A percentile compares a stretch with the other conserved stretches of the same genome.
Conservation (phyloP, 2,888 invertebrate genomes). For the Thymelicus acteon region DNA sequence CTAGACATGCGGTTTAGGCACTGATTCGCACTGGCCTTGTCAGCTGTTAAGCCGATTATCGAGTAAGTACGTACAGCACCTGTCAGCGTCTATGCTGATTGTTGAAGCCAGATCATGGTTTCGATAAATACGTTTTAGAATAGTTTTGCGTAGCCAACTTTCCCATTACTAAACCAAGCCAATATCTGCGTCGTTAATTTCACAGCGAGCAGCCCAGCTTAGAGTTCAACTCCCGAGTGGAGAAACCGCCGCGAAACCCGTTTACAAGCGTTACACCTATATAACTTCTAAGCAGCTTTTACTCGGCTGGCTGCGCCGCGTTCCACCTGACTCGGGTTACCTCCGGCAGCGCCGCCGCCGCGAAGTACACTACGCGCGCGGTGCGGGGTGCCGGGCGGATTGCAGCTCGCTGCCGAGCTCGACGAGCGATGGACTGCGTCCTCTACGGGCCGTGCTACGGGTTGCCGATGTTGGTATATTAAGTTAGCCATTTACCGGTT, state of each 20-base stretch:
- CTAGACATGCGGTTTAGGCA: too few relatives aligned
- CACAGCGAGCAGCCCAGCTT: constrained; percentile 15
- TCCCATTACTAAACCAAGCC: neutral
- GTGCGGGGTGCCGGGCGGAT: neutral
- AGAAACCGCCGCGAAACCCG: constrained; percentile 30
- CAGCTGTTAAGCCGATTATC: too few relatives aligned
- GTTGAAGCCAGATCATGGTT: too few relatives aligned
- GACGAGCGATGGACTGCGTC: constrained; percentile 11
- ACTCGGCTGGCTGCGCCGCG: constrained; percentile 24
- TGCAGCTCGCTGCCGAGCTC: neutral
- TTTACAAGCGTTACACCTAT: constrained; percentile 29
- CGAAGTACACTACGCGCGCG: constrained; percentile 11
- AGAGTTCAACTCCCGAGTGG: constrained; percentile 27
- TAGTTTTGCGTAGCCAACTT: neutral
- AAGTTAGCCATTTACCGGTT: constrained; percentile 30
- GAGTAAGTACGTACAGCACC: too few relatives aligned
- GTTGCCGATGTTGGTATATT: constrained; percentile 19
- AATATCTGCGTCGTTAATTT: neutral
- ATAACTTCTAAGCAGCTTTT: constrained; percentile 31
- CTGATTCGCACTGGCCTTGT: too few relatives aligned
- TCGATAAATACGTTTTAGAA: neutral
- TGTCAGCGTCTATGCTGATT: too few relatives aligned
- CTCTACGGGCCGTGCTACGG: constrained; percentile 14
- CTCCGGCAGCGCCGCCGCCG: neutral
- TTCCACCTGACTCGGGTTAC: constrained; percentile 11